phyloP scores from a whole-genome alignment of 2,797 vertebrate genomes.

The Parotocinclus haroldoi region DNA sequence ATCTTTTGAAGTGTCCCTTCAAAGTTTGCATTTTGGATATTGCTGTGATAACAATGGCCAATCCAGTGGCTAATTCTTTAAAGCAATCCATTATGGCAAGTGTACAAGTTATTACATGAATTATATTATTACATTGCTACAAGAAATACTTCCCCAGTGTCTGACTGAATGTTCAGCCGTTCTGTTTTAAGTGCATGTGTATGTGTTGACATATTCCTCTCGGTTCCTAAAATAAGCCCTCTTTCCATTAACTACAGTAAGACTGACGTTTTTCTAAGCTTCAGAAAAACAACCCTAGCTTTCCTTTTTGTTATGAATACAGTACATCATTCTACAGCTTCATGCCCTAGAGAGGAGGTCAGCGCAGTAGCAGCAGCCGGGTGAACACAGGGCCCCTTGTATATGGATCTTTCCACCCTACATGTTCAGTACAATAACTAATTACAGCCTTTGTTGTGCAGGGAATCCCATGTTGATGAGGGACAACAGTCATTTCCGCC shows the following conservation, averaged over 20 bases:
- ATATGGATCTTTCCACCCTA: conserved; percentile 66
- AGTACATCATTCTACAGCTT: conserved; percentile 37
- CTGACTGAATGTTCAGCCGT: conserved; percentile 17
- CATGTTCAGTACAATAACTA: conserved; percentile 69
- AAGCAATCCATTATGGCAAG: too few relatives aligned
- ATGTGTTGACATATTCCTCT: conserved; percentile 50
- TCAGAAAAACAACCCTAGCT: conserved; percentile 49
- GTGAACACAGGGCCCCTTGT: conserved; percentile 43
- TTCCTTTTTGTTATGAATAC: conserved; percentile 50
- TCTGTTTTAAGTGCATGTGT: conserved; percentile 30
- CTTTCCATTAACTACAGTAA: conserved; percentile 10
- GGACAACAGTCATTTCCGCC: conserved; percentile 59
- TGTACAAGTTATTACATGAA: background rate
- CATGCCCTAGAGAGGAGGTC: conserved; percentile 55
- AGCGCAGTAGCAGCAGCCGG: conserved; percentile 51
- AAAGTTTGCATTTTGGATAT: background rate
- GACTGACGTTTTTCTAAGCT: conserved; percentile 28
- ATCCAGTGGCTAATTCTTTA: background rate
- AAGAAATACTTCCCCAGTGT: conserved; percentile 10
- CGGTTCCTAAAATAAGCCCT: conserved; percentile 53
- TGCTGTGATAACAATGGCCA: background rate
- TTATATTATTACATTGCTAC: conserved; percentile 2
- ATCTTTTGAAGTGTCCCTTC: conserved; percentile 8
- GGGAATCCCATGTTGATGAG: conserved; percentile 53
- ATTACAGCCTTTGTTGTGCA: conserved; percentile 66